Evolutionary conservation across 2,113 vertebrate species (phyloP).

Genomic region (Pangasianodon gigas): DNA sequence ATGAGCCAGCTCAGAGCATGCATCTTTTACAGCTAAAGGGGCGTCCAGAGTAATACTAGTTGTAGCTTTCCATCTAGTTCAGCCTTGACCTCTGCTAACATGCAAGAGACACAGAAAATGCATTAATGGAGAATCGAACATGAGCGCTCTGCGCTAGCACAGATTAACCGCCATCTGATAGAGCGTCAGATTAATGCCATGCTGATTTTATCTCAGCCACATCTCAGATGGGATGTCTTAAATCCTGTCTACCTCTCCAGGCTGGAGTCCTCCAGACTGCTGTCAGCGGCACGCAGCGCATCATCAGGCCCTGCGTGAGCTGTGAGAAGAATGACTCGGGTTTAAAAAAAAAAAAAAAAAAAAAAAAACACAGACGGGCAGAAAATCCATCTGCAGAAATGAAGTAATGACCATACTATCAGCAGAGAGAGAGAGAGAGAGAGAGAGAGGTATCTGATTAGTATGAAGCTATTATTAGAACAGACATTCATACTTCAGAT

Average conservation of each 20-base stretch:
- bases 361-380: constrained; percentile 17
- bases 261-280: background rate
- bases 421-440: background rate
- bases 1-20: background rate
- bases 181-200: constrained; percentile 35
- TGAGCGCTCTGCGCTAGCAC: background rate
- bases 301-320: background rate
- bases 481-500: constrained; percentile 1
- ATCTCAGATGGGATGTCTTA: constrained; percentile 28
- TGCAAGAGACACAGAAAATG: constrained; percentile 51
- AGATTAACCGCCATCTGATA: constrained; percentile 29
- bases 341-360: background rate
- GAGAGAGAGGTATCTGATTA: constrained; percentile 30
- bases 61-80: constrained; percentile 22
- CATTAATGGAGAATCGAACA: constrained; percentile 51
- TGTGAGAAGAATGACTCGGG: background rate
- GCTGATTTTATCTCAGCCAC: constrained; percentile 42
- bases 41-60: background rate
- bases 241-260: constrained; percentile 23
- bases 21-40: background rate
- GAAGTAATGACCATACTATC: constrained; percentile 48
- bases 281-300: constrained; percentile 20
- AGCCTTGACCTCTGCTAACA: constrained; percentile 36
- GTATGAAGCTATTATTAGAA: constrained; percentile 28
- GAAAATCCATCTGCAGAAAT: constrained; percentile 54